phyloP scores from a whole-genome alignment of 2,113 vertebrate species.

The Melanocharis versteri region DNA sequence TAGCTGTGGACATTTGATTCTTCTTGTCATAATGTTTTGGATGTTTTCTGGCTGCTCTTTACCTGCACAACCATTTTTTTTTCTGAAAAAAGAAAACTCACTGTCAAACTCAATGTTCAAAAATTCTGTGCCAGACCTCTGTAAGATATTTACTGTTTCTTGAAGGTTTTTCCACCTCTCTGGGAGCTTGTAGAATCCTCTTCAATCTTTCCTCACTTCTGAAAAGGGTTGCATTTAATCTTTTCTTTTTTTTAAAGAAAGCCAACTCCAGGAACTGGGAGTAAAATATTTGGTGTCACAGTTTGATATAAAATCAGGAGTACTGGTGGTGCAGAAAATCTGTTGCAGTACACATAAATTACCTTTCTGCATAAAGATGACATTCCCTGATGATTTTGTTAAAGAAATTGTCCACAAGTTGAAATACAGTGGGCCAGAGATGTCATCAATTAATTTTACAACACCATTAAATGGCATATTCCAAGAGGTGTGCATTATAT shows the following conservation, averaged over 20 bases:
- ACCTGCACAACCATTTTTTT: background rate
- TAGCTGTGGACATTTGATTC: background rate
- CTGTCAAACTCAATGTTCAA: background rate
- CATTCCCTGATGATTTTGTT: background rate
- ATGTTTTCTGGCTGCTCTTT: background rate
- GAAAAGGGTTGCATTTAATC: background rate
- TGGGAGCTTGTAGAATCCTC: background rate
- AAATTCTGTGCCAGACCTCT: background rate
- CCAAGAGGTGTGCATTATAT: background rate
- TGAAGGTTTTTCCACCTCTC: background rate
- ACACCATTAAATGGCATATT: background rate
- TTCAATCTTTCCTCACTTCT: background rate
- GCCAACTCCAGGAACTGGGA: background rate
- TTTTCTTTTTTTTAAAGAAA: background rate
- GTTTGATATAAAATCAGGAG: background rate
- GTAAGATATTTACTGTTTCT: background rate
- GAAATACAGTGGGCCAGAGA: background rate
- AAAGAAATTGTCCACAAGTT: background rate
- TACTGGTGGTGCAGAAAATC: background rate
- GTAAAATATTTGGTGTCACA: background rate
- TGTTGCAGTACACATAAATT: background rate
- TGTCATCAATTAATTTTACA: background rate
- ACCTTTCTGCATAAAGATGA: background rate
- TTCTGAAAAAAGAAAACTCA: background rate
- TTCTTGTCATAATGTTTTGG: background rate